phyloP scores from a whole-genome alignment of 2,797 vertebrate genomes.

The Malacoraja senta region DNA sequence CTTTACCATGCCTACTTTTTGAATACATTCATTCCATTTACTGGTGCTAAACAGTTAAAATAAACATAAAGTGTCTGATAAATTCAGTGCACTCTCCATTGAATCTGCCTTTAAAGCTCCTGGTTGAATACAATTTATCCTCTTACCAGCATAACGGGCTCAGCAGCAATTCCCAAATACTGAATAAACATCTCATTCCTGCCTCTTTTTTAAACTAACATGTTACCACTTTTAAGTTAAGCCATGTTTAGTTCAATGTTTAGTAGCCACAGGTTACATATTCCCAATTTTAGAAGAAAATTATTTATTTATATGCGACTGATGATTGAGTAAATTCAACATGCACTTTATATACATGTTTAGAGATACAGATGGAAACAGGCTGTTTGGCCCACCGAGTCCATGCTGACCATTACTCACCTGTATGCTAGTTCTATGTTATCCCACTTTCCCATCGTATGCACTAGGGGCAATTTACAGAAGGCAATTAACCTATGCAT shows the following conservation, averaged over 20 bases:
- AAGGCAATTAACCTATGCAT: too few relatives aligned
- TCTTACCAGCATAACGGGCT: not conserved
- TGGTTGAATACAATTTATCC: not conserved
- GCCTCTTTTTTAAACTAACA: not conserved
- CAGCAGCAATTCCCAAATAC: too few relatives aligned
- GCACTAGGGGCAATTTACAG: too few relatives aligned
- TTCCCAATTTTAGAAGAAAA: not conserved
- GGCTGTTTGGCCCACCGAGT: too few relatives aligned
- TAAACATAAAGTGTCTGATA: not conserved
- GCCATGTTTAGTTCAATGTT: not conserved
- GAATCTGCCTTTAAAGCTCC: not conserved
- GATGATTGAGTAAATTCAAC: too few relatives aligned
- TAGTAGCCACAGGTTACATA: not conserved
- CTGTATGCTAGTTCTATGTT: too few relatives aligned
- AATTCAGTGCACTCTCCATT: not conserved
- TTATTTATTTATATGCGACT: not conserved
- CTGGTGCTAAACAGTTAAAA: not conserved
- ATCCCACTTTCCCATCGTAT: too few relatives aligned
- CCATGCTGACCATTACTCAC: too few relatives aligned
- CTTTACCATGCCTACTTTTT: not conserved
- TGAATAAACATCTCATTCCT: not conserved
- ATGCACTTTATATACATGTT: too few relatives aligned
- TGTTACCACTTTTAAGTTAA: not conserved
- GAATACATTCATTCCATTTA: not conserved
- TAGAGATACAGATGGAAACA: too few relatives aligned